These are phyloP conservation scores for Fundulus diaphanus DNA, from an alignment of 2,797 vertebrate species.

Conservation along the genomic window DNA sequence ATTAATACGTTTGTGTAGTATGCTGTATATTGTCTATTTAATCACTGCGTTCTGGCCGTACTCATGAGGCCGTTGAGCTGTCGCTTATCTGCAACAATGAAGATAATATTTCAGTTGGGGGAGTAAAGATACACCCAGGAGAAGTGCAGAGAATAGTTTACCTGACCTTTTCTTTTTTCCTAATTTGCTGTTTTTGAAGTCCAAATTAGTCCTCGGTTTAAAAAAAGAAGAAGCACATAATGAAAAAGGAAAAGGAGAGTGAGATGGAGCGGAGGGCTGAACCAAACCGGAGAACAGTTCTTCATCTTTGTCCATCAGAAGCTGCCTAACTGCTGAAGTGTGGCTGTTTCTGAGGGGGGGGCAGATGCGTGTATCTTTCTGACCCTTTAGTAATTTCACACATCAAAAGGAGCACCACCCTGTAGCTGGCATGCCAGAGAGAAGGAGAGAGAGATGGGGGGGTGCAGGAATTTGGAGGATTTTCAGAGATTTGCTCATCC, in stretches of 20 bases:
- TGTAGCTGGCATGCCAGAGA: conserved; percentile 57
- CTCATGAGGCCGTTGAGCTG: conserved; percentile 47
- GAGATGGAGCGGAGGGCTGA: conserved; percentile 24
- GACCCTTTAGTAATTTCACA: conserved; percentile 75
- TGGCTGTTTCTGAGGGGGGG: conserved; percentile 66
- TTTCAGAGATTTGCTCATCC: conserved; percentile 79
- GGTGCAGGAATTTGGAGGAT: conserved; percentile 72
- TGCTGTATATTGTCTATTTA: conserved; percentile 53
- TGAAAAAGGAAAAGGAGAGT: conserved; percentile 31
- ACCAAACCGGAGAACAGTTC: conserved; percentile 58
- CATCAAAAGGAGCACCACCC: conserved; percentile 76
- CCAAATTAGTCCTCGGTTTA: conserved; percentile 52
- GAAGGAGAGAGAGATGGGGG: conserved; percentile 22
- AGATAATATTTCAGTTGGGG: conserved; percentile 48
- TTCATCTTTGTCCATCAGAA: conserved; percentile 76
- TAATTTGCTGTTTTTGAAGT: conserved; percentile 65
- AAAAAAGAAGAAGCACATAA: conserved; percentile 54
- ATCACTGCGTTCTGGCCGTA: conserved; percentile 45
- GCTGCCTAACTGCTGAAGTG: conserved; percentile 65
- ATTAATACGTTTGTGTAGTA: conserved; percentile 65
- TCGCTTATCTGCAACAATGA: conserved; percentile 38
- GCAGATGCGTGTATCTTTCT: conserved; percentile 68
- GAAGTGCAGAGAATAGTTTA: conserved; percentile 25
- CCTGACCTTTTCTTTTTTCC: conserved; percentile 50
- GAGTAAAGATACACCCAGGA: conserved; percentile 30